Conservation (phyloP, 1,140 invertebrate species). For the Drosophila suzukii region DNA sequence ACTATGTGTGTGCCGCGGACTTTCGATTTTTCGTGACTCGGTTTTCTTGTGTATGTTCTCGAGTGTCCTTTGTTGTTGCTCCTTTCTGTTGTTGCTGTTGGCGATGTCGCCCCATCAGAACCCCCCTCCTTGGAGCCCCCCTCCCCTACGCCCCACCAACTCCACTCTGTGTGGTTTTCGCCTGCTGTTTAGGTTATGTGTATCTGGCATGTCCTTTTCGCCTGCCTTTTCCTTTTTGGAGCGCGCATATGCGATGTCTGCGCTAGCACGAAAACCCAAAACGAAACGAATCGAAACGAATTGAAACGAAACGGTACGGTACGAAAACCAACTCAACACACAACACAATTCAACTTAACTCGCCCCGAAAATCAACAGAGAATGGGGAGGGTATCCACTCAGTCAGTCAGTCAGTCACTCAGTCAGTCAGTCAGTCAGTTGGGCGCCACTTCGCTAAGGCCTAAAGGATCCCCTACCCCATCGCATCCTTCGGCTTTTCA, state of each 20-base stretch:
- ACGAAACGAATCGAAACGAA: slow-evolving; percentile 8
- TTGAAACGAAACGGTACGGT: slow-evolving; percentile 13
- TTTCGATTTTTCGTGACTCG: slow-evolving; percentile 74
- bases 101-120: slow-evolving; percentile 3
- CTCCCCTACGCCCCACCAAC: neutral
- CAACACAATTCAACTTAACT: slow-evolving; percentile 41
- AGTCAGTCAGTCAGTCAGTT: slow-evolving; percentile 36
- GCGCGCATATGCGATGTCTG: slow-evolving; percentile 75
- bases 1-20: slow-evolving; percentile 24
- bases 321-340: slow-evolving; percentile 27
- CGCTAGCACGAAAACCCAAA: slow-evolving; percentile 58
- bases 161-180: slow-evolving; percentile 47
- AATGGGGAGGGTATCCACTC: slow-evolving; percentile 1
- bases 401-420: slow-evolving; percentile 38
- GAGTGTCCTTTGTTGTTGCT: slow-evolving; percentile 55
- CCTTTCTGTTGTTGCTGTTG: slow-evolving; percentile 31
- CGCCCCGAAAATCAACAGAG: slow-evolving; percentile 24
- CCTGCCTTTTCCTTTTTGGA: slow-evolving; percentile 48
- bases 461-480: neutral
- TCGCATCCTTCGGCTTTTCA: slow-evolving; percentile 11
- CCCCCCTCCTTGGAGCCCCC: neutral
- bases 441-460: slow-evolving; percentile 67
- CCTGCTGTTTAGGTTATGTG: slow-evolving; percentile 67
- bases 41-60: slow-evolving; percentile 33
- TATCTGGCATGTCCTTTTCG: slow-evolving; percentile 72